These are phyloP conservation scores for Centropus bengalensis DNA, from an alignment of 2,113 vertebrate genomes.

Conservation along the genomic window DNA sequence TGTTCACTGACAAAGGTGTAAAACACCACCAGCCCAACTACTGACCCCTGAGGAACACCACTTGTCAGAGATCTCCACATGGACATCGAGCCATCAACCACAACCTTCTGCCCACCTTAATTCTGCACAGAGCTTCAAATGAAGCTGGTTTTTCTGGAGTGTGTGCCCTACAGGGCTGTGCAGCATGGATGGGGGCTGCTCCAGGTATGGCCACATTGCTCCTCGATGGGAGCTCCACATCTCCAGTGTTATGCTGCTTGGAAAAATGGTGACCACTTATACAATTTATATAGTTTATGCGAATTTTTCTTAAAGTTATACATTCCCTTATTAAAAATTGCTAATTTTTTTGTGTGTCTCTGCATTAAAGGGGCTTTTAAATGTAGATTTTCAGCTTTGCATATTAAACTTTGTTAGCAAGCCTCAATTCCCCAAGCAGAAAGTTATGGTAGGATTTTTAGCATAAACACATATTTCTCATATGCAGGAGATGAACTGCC, in stretches of 20 bases:
- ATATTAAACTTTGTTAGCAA: conserved; percentile 44
- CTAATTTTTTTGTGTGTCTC: conserved; percentile 9
- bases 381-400: conserved; percentile 54
- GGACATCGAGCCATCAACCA: no score
- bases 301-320: neutral
- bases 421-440: conserved; percentile 50
- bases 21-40: no score
- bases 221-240: fast-evolving
- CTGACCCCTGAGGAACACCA: no score
- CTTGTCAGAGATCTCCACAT: no score
- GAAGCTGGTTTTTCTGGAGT: neutral
- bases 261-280: neutral
- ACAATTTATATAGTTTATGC: neutral
- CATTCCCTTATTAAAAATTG: neutral
- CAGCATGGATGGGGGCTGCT: neutral
- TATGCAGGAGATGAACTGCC: neutral
- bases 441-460: conserved; percentile 49
- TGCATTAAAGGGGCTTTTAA: conserved; percentile 42
- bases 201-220: fast-evolving
- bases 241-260: neutral
- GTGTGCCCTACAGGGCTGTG: fast-evolving
- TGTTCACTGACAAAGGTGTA: no score
- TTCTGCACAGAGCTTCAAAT: neutral
- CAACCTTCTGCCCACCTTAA: neutral
- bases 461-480: conserved; percentile 36